These are phyloP conservation scores for Coelinius sp. DNA, from an alignment of 2,888 invertebrate species.

Conservation along the genomic window DNA sequence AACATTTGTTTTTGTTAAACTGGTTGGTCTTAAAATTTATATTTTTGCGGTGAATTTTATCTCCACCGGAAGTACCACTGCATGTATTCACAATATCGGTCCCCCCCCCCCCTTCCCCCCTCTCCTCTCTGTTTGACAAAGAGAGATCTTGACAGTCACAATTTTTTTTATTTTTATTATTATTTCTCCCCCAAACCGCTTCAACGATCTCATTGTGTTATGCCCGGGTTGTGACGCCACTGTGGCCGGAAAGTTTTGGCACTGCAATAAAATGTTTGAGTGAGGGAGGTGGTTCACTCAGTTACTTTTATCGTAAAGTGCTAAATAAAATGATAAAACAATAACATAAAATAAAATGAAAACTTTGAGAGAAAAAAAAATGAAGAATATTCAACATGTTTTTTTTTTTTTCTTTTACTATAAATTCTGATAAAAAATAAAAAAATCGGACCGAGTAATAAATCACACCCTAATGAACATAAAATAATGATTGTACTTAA, in stretches of 20 bases:
- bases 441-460: background rate
- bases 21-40: background rate
- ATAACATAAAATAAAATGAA: background rate
- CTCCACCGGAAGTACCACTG: slow-evolving; percentile 21
- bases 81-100: slow-evolving; percentile 6
- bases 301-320: background rate
- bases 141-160: slow-evolving; percentile 6
- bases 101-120: background rate
- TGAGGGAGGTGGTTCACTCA: slow-evolving; percentile 21
- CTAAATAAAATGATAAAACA: slow-evolving; percentile 12
- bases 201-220: slow-evolving; percentile 27
- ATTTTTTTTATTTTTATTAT: slow-evolving; percentile 31
- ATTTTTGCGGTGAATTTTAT: background rate
- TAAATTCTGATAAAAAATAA: background rate
- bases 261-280: slow-evolving; percentile 19
- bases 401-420: background rate
- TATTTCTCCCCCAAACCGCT: background rate
- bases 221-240: slow-evolving; percentile 28
- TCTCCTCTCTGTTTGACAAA: background rate
- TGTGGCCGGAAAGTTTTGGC: slow-evolving; percentile 32
- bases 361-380: background rate
- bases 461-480: background rate
- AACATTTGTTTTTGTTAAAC: no score
- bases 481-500: background rate
- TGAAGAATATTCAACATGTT: background rate